These are phyloP conservation scores for Spisula subtruncata DNA, from an alignment of 2,888 invertebrate genomes.

Conservation along the genomic window DNA sequence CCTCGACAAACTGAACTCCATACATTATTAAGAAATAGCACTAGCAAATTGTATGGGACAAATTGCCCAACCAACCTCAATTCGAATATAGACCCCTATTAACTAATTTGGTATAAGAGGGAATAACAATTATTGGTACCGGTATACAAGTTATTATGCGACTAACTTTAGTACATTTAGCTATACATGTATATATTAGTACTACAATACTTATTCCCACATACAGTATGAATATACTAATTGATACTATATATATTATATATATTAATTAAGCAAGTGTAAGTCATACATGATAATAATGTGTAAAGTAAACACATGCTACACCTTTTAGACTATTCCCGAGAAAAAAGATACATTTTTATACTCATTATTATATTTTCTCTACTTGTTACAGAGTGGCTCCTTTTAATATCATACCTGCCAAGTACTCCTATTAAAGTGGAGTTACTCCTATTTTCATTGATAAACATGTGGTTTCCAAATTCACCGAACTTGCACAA, in stretches of 20 bases:
- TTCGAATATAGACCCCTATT: too few species aligned
- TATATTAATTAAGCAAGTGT: conserved; percentile 34
- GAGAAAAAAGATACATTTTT: conserved; percentile 56
- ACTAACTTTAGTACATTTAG: not conserved
- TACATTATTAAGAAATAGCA: too few species aligned
- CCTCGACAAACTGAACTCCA: too few species aligned
- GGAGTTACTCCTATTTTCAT: too few species aligned
- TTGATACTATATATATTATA: too few species aligned
- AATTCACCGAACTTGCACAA: too few species aligned
- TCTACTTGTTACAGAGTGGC: conserved; percentile 43
- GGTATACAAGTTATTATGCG: not conserved
- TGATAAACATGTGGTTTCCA: too few species aligned
- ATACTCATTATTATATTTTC: conserved; percentile 39
- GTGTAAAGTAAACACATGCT: conserved; percentile 61
- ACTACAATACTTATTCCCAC: not conserved
- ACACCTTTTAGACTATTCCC: conserved; percentile 58
- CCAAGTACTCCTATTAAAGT: too few species aligned
- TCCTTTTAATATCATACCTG: too few species aligned
- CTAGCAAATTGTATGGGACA: too few species aligned
- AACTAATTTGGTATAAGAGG: too few species aligned
- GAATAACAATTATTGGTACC: not conserved
- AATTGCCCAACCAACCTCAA: too few species aligned
- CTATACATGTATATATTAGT: conserved; percentile 14
- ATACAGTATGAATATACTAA: conserved; percentile 12
- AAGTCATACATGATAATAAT: conserved; percentile 48